Conservation (phyloP, 2,888 invertebrate species). For the Torymus tubicola region DNA sequence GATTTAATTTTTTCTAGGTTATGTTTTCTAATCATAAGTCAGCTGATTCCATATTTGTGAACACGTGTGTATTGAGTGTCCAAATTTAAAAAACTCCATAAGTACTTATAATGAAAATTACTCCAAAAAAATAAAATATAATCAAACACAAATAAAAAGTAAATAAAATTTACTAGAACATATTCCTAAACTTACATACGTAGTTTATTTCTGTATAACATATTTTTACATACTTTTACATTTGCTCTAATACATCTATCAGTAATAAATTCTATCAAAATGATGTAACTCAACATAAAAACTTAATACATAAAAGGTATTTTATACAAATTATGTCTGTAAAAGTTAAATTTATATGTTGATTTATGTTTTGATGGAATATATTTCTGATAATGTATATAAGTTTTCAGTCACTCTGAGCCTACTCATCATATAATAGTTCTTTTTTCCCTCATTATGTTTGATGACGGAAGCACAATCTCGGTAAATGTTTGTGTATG, state of each 20-base stretch:
- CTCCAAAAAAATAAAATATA: no score
- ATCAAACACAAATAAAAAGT: no score
- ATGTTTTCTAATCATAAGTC: no score
- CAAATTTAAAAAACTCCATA: no score
- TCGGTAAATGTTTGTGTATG: background rate
- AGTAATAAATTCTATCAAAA: conserved; percentile 1
- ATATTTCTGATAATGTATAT: background rate
- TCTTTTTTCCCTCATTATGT: background rate
- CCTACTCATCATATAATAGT: background rate
- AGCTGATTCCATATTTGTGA: no score
- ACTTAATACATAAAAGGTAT: background rate
- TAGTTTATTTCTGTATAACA: conserved; percentile 14
- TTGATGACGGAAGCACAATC: conserved; percentile 7
- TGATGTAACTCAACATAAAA: background rate
- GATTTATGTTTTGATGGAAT: background rate
- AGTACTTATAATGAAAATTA: no score
- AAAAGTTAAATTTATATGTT: background rate
- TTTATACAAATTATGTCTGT: background rate
- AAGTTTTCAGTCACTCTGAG: background rate
- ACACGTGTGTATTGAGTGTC: no score
- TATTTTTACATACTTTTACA: conserved; percentile 25
- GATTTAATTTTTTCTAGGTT: no score
- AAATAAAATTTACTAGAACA: no score
- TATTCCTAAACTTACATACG: background rate
- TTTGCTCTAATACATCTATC: conserved; percentile 12